Percentiles rank a stretch among this genome's conserved stretches.
Conservation (phyloP, 2,797 vertebrate species). For the Enteromius paludinosus region DNA sequence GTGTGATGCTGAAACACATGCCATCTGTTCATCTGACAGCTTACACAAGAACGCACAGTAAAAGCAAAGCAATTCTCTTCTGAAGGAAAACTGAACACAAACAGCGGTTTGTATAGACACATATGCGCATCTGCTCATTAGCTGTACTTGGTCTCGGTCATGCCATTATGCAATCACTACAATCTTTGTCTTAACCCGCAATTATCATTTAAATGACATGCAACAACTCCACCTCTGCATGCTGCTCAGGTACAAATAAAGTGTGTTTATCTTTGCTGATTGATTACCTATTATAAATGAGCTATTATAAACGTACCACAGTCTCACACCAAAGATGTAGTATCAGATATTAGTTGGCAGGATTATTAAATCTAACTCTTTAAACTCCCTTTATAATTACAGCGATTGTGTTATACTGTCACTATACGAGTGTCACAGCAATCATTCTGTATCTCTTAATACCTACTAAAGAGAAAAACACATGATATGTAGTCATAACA, state of each 20-base stretch:
- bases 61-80: slow-evolving; percentile 4
- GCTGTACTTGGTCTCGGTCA: neutral
- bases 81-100: neutral
- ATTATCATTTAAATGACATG: slow-evolving; percentile 44
- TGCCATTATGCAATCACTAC: slow-evolving; percentile 23
- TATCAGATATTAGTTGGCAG: neutral
- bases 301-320: neutral
- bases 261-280: neutral
- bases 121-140: slow-evolving; percentile 34
- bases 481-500: neutral
- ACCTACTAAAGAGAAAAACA: neutral
- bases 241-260: neutral
- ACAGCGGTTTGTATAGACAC: neutral
- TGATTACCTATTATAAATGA: neutral
- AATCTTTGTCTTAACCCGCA: slow-evolving; percentile 19
- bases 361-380: neutral
- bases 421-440: neutral
- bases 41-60: neutral
- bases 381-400: neutral
- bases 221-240: slow-evolving; percentile 15
- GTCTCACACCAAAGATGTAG: neutral
- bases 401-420: neutral
- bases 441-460: neutral
- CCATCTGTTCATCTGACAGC: slow-evolving; percentile 56
- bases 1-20: slow-evolving; percentile 41